phyloP scores from a whole-genome alignment of 2,797 vertebrate species.

The Trachops cirrhosus region DNA sequence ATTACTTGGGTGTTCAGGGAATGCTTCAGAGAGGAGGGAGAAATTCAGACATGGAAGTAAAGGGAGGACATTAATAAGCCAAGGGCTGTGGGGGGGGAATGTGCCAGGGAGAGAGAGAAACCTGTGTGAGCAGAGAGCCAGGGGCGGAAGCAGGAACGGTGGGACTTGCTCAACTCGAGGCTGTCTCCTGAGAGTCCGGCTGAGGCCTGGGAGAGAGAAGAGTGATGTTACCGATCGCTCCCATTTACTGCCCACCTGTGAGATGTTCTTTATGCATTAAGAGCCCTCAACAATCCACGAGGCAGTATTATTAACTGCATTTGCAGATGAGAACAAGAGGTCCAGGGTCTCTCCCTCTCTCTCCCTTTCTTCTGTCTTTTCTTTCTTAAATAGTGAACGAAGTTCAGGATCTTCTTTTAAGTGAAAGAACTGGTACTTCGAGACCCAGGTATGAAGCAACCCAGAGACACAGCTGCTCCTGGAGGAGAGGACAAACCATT shows the following conservation, averaged over 20 bases:
- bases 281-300: background rate
- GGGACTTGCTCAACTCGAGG: background rate
- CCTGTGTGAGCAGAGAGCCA: background rate
- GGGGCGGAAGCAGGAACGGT: accelerated
- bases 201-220: background rate
- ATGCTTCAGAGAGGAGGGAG: background rate
- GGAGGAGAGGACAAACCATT: background rate
- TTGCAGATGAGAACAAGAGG: background rate
- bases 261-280: background rate
- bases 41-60: background rate
- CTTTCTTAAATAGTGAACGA: background rate
- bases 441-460: background rate
- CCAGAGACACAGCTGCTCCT: background rate
- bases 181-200: background rate
- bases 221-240: background rate
- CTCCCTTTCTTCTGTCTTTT: too few relatives aligned
- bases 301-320: background rate
- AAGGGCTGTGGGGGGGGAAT: background rate
- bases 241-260: background rate
- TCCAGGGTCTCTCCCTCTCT: background rate
- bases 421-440: background rate
- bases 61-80: background rate
- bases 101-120: background rate
- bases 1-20: background rate
- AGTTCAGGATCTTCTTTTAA: background rate